Percentiles rank a stretch among this genome's conserved stretches.
Conservation (phyloP, 2,888 invertebrate genomes). For the Stenoptilia bipunctidactyla region DNA sequence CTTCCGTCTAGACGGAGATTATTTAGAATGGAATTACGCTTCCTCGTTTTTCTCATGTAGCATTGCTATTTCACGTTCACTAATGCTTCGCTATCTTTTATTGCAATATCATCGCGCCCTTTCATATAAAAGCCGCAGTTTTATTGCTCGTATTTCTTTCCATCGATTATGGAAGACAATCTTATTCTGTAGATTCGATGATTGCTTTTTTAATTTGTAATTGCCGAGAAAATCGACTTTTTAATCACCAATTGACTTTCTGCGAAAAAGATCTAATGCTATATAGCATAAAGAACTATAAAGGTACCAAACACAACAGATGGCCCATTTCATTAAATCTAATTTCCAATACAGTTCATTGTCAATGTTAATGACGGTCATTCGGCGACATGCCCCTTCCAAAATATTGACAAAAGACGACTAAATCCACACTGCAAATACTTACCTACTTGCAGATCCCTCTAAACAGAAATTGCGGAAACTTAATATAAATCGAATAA, state of each 20-base stretch:
- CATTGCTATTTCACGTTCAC: slow-evolving; percentile 18
- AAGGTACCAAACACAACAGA: slow-evolving; percentile 36
- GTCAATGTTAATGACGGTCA: slow-evolving; percentile 52
- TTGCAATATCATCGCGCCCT: slow-evolving; percentile 38
- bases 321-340: slow-evolving; percentile 39
- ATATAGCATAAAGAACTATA: neutral
- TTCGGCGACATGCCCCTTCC: slow-evolving; percentile 42
- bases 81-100: slow-evolving; percentile 30
- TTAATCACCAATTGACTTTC: too few species aligned
- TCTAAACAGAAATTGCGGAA: slow-evolving; percentile 64
- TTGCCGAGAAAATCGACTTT: too few species aligned
- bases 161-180: too few species aligned
- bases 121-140: slow-evolving; percentile 37
- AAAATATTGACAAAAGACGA: slow-evolving; percentile 47
- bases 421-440: slow-evolving; percentile 40
- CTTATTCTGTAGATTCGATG: too few species aligned
- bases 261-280: neutral
- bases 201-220: too few species aligned
- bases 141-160: slow-evolving; percentile 41
- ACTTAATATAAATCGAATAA: slow-evolving; percentile 70
- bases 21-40: slow-evolving; percentile 48
- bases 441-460: slow-evolving; percentile 45
- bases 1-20: slow-evolving; percentile 66
- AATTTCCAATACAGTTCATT: slow-evolving; percentile 45
- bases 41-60: slow-evolving; percentile 35